phyloP scores from a whole-genome alignment of 2,113 vertebrate genomes.

The Pica pica region DNA sequence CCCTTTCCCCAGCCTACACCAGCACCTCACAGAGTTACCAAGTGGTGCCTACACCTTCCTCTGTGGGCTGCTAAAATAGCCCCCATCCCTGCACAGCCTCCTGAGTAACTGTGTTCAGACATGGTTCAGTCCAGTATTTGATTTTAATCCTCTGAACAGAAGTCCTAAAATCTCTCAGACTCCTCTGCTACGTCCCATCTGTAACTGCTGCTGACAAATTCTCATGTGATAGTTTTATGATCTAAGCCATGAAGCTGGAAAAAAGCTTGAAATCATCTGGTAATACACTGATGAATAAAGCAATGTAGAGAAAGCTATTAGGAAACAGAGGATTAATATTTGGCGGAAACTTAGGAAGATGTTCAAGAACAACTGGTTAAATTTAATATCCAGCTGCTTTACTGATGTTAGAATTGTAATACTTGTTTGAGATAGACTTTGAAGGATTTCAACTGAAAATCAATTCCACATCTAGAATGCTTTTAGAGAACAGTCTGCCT shows the following conservation, averaged over 20 bases:
- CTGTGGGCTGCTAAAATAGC: neutral
- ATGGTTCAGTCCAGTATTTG: neutral
- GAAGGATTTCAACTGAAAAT: constrained; percentile 59
- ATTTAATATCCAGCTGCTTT: constrained; percentile 58
- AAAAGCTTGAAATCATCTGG: constrained; percentile 27
- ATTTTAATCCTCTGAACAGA: constrained; percentile 29
- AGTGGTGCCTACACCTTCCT: neutral
- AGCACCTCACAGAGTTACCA: neutral
- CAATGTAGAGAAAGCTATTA: constrained; percentile 45
- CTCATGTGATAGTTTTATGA: constrained; percentile 37
- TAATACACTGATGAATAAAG: constrained; percentile 25
- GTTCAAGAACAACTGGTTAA: constrained; percentile 42
- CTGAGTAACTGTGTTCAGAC: neutral
- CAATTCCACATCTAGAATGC: constrained; percentile 18
- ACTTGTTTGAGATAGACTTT: constrained; percentile 48
- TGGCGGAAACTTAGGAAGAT: constrained; percentile 35
- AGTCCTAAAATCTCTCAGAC: neutral
- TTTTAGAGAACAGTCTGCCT: neutral
- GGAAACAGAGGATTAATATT: constrained; percentile 53
- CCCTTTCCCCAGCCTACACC: neutral
- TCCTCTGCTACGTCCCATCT: constrained; percentile 4
- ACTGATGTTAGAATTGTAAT: constrained; percentile 25
- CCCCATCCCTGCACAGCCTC: neutral
- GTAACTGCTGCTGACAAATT: constrained; percentile 36
- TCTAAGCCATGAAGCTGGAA: constrained; percentile 23